Evolutionary conservation across 2,797 vertebrate species (phyloP), one percentile per base, ranked within the genome.

Genomic region (Pagetopsis macropterus): DNA sequence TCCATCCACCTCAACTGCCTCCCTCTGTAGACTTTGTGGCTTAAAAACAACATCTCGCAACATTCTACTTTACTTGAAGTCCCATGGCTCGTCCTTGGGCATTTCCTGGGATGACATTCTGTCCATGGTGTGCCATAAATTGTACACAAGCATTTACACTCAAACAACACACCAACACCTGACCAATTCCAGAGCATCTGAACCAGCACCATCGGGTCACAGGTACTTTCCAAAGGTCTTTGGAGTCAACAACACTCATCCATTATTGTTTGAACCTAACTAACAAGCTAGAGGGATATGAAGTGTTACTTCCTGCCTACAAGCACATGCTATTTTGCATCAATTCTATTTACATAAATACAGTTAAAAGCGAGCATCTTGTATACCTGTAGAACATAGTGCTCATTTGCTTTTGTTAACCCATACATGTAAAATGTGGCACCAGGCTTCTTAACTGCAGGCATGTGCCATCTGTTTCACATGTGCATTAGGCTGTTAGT

Each of bases 31-130:
- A 72, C 37, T 27, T 46, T 65, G 51, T 48, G 62, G 21, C 31
- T 72, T 80, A 61, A 62, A 44, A 72, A 65, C 44, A 58, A 64
- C 57, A 27, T 65, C 61, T 61, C 45, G 10, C 27, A 40, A 55
- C 70, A 27, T 37, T 75, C 37, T 57, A 27, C 31, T 56, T 72
- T 43, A n/a, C 49, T 57, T 58, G 59, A 23, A 73, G 52, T 64
- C 44, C 17, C 31, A 46, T 37, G 59, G 56, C 65, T 3, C 15
- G 41, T 72, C 68, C 72, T 66, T 23, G 41, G 3, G 16, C 17
- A 58, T 73, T 78, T 61, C 3, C 52, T 40, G 44, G 2, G 41
- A 55, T 3, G 66, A 65, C 21, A 51, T 21, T 57, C 33, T 64
- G 49, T 56, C 16, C 11, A 70, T 19, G 4, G 17, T 52, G 40